These are phyloP conservation scores for Hyphantria cunea DNA, from an alignment of 1,140 invertebrate genomes.

Conservation along the genomic window DNA sequence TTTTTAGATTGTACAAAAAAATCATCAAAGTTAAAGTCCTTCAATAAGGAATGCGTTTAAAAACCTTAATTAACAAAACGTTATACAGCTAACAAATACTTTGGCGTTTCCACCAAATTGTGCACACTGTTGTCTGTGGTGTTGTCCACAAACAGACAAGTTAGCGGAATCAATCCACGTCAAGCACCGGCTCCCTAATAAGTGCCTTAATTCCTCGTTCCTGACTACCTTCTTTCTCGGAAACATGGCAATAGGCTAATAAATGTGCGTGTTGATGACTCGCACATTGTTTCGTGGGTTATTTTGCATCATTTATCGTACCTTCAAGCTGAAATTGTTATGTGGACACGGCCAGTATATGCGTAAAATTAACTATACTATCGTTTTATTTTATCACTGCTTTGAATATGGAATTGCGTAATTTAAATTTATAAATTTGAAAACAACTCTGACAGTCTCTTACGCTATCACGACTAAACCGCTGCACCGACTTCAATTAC, in stretches of 20 bases:
- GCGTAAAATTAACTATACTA: too few relatives aligned
- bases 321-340: too few relatives aligned
- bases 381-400: too few relatives aligned
- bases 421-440: too few relatives aligned
- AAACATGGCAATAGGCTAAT: conserved; percentile 19
- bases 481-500: too few relatives aligned
- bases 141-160: conserved; percentile 34
- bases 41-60: not conserved
- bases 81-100: not conserved
- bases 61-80: not conserved
- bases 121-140: conserved; percentile 2
- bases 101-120: conserved; percentile 11
- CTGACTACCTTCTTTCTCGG: conserved; percentile 10
- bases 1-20: not conserved
- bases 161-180: conserved; percentile 47
- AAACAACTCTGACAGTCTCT: too few relatives aligned
- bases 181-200: conserved; percentile 32
- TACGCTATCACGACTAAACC: too few relatives aligned
- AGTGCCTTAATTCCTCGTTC: conserved; percentile 41
- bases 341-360: too few relatives aligned
- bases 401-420: too few relatives aligned
- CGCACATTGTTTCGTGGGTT: too few relatives aligned
- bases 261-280: not conserved
- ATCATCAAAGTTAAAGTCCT: not conserved
- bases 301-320: too few relatives aligned